A percentile compares a stretch with the other conserved stretches of the same genome.
Conservation (phyloP, 2,797 vertebrate species). For the Alca torda region DNA sequence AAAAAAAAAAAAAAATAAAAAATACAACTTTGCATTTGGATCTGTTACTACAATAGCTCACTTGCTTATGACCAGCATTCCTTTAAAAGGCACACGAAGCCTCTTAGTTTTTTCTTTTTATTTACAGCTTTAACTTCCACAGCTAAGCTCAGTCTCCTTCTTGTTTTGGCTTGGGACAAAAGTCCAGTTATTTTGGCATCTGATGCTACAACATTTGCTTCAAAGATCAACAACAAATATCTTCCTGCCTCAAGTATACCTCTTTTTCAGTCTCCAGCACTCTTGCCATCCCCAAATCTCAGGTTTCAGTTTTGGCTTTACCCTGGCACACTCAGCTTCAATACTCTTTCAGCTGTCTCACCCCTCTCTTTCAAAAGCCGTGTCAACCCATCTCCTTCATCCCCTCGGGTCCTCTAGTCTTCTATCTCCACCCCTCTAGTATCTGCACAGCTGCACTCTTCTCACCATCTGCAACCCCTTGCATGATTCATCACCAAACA, state of each 20-base stretch:
- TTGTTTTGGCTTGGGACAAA: background rate
- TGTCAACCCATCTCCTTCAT: background rate
- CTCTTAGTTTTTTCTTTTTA: background rate
- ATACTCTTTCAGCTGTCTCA: background rate
- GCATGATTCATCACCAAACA: slow-evolving; percentile 47
- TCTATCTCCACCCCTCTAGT: background rate
- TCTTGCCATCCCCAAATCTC: background rate
- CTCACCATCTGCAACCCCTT: slow-evolving; percentile 56
- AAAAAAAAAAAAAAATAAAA: background rate
- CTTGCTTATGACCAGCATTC: background rate
- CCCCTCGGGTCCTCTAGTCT: background rate
- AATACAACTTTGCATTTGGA: background rate
- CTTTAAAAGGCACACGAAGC: background rate
- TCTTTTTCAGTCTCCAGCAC: background rate
- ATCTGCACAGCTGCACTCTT: slow-evolving; percentile 57
- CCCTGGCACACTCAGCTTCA: background rate
- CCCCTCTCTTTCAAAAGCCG: background rate
- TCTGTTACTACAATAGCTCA: background rate
- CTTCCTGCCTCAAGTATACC: background rate
- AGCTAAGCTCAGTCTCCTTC: background rate
- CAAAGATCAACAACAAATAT: background rate
- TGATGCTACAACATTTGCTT: background rate
- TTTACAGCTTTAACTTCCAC: background rate
- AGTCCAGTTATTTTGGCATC: background rate
- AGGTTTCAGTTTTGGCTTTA: background rate